Evolutionary conservation across 2,888 invertebrate species (phyloP).

Genomic region (Sarcophaga subvicina): DNA sequence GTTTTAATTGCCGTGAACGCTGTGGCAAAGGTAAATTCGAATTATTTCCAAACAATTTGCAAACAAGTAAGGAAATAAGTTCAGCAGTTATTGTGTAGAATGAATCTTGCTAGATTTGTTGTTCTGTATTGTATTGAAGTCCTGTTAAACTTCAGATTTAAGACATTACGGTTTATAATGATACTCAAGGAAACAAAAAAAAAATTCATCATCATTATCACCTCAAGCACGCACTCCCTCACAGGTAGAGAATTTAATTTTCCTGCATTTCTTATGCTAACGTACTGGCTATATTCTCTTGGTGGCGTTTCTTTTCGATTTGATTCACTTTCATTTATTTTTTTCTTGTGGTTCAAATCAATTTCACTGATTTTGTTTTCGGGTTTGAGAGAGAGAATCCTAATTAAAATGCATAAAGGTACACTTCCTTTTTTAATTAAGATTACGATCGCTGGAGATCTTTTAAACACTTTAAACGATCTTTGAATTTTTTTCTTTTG

Average conservation of each 20-base stretch:
- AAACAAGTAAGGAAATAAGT: no score
- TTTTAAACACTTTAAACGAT: slow-evolving; percentile 40
- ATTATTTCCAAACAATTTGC: no score
- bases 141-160: no score
- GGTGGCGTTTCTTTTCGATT: not conserved
- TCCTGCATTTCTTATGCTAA: not conserved
- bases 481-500: not conserved
- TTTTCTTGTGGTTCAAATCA: slow-evolving; percentile 29
- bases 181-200: not conserved
- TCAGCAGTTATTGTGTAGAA: no score
- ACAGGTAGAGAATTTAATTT: not conserved
- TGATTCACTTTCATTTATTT: not conserved
- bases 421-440: slow-evolving; percentile 58
- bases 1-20: no score
- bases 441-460: slow-evolving; percentile 37
- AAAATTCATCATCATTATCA: not conserved
- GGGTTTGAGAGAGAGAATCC: not conserved
- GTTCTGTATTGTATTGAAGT: no score
- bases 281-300: not conserved
- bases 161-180: no score
- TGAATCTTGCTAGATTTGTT: no score
- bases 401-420: slow-evolving; percentile 62
- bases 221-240: not conserved
- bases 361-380: slow-evolving; percentile 3
- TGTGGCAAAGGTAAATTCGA: no score